Base-by-base conservation (phyloP, 2,797 vertebrate genomes). In the Hafferia zeledoni region DNA sequence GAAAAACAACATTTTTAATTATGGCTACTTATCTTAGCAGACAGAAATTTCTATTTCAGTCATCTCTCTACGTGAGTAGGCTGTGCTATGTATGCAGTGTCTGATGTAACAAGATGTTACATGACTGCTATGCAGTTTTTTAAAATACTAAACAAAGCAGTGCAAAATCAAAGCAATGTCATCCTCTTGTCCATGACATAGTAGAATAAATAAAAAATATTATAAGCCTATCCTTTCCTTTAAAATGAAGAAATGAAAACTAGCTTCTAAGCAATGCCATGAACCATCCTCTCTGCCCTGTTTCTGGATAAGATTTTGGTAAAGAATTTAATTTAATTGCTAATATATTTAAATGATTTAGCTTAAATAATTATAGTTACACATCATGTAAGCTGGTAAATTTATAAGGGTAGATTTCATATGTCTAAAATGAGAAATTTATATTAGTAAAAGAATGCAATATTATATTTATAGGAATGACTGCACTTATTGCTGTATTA, bases 271-370 rank as follows among this genome's bases (percentile, higher is more conserved):
- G 57, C 1, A 41, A 69, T 61, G 10, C 2, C 22, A 27, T 55
- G 56, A 83, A 19, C 28, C 22, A 37, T 43, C 0, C 2, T 19
- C 4, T 72, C 20, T 69, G 3, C 1, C 8, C 16, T 2, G 0
- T 28, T 71, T 44, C 7, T 43, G 3, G 4, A 64, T 25, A 13
- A 59, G 4, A 52, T 50, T 90, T 92, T 79, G 33, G 3, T 23
- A 88, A 60, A 90, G 8, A 10, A 43, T 13, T 86, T 17, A 46
- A 80, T 74, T 39, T 50, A 6, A 59, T 30, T 70, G 10, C 60
- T 52, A 69, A 28, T 9, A 41, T 24, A 28, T 44, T 65, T n/a
- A 41, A 63, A 55, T 12, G 37, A 37, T 30, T 83, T 88, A 65
- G 1, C 3, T 46, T 49, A 53, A 30, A 23, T n/a, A 68, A 35